Conservation (phyloP, 1,140 invertebrate genomes). For the Musca domestica region DNA sequence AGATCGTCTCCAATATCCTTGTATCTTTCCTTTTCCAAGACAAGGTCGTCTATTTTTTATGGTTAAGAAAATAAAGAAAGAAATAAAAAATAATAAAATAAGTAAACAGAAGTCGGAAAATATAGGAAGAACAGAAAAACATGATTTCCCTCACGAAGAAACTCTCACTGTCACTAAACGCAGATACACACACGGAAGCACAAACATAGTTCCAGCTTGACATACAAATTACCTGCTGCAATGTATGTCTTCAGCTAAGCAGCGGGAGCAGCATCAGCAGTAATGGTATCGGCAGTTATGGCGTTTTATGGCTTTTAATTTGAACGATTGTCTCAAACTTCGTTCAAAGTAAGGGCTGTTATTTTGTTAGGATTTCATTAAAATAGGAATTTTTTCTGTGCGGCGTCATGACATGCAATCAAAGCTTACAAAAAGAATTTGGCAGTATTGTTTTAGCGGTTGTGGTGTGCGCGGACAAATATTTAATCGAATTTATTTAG, state of each 20-base stretch:
- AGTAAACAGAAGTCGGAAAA: constrained; percentile 37
- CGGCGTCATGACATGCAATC: too few species aligned
- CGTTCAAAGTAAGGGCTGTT: too few species aligned
- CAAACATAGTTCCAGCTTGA: background rate
- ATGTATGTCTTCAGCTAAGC: too few species aligned
- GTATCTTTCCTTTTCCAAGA: constrained; percentile 98
- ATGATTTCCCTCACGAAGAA: background rate
- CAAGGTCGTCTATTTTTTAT: constrained; percentile 85
- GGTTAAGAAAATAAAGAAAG: constrained; percentile 22
- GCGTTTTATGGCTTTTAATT: too few species aligned
- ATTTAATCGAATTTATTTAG: background rate
- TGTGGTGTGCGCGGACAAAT: background rate
- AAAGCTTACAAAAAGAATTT: constrained; percentile 1
- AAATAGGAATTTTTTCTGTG: too few species aligned
- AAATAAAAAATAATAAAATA: constrained; percentile 37
- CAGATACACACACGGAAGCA: background rate
- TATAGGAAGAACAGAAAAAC: constrained; percentile 33
- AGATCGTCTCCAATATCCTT: constrained; percentile 99
- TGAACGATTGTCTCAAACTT: too few species aligned
- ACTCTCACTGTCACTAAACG: background rate
- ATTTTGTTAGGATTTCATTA: too few species aligned
- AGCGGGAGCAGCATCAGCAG: too few species aligned
- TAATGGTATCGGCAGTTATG: too few species aligned
- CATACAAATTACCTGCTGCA: too few species aligned
- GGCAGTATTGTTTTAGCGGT: constrained; percentile 12